Evolutionary conservation across 2,888 invertebrate species (phyloP).

Genomic region (Watsonalla binaria): DNA sequence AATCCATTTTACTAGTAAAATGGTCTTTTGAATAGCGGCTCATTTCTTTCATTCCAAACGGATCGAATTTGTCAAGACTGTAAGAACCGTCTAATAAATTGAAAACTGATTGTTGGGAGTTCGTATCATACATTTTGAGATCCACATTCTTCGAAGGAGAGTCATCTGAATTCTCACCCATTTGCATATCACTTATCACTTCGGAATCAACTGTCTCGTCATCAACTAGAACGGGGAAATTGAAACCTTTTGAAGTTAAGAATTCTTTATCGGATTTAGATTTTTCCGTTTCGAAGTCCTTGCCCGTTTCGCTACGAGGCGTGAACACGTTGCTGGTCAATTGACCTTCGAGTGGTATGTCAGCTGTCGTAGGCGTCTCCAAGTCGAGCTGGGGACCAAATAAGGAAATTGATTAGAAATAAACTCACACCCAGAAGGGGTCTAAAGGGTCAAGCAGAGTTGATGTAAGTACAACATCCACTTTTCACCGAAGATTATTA

Average conservation of each 20-base stretch:
- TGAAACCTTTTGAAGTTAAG: constrained; percentile 56
- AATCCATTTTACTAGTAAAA: constrained; percentile 47
- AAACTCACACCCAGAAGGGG: background rate
- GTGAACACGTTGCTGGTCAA: constrained; percentile 54
- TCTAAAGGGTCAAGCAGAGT: too few species aligned
- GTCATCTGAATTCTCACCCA: constrained; percentile 33
- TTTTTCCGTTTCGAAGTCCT: constrained; percentile 41
- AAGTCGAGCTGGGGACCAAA: constrained; percentile 56
- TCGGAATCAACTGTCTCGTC: constrained; percentile 47
- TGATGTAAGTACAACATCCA: too few species aligned
- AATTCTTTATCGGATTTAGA: constrained; percentile 48
- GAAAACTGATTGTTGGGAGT: constrained; percentile 50
- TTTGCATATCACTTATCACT: constrained; percentile 30
- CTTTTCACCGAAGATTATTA: too few species aligned
- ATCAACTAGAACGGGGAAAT: constrained; percentile 61
- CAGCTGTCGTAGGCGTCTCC: constrained; percentile 73
- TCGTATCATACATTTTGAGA: constrained; percentile 14
- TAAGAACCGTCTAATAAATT: constrained; percentile 73
- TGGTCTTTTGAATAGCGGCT: constrained; percentile 42
- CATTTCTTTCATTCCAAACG: constrained; percentile 60
- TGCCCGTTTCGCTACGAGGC: constrained; percentile 48
- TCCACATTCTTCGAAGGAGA: constrained; percentile 44
- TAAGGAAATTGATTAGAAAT: background rate
- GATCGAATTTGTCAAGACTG: constrained; percentile 62
- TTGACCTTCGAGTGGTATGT: constrained; percentile 57